Percentiles rank a stretch among this genome's conserved stretches.
These are phyloP conservation scores for Fissipunctia ypsillon DNA, from an alignment of 2,888 invertebrate genomes.

Conservation along the genomic window DNA sequence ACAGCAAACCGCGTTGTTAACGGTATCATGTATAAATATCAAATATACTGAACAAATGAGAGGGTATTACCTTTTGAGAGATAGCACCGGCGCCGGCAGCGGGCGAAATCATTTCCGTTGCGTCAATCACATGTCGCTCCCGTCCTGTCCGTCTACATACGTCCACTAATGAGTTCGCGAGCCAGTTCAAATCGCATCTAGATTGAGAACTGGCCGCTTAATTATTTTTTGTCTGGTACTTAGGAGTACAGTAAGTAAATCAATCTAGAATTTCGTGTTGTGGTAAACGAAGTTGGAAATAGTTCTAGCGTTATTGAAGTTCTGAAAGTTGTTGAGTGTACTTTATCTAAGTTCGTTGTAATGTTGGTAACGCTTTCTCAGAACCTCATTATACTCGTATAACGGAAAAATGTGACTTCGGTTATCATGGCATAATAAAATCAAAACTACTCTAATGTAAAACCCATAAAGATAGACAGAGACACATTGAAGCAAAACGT, in stretches of 20 bases:
- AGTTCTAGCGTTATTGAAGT: conserved; percentile 12
- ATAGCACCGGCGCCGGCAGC: conserved; percentile 82
- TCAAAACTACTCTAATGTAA: conserved; percentile 32
- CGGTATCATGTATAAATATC: conserved; percentile 77
- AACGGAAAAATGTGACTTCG: background rate
- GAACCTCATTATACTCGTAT: background rate
- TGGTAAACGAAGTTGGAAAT: conserved; percentile 24
- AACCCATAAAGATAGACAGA: conserved; percentile 36
- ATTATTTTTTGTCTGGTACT: conserved; percentile 62
- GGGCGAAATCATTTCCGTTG: conserved; percentile 88
- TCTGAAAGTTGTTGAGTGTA: conserved; percentile 24
- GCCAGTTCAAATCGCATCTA: conserved; percentile 75
- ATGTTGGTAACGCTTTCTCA: background rate
- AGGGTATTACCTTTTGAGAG: conserved; percentile 80
- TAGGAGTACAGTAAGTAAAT: conserved; percentile 15
- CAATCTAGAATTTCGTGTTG: conserved; percentile 15
- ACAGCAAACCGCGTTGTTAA: conserved; percentile 70
- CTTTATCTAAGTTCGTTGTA: conserved; percentile 17
- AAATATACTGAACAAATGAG: conserved; percentile 83
- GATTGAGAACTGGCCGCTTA: conserved; percentile 64
- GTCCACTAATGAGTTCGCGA: conserved; percentile 86
- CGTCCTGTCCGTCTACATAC: conserved; percentile 77
- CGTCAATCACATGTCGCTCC: conserved; percentile 86
- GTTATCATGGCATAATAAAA: conserved; percentile 1
- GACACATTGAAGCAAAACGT: conserved; percentile 52